A percentile compares a stretch with the other conserved stretches of the same genome.
phyloP scores from a whole-genome alignment of 1,140 invertebrate species.

The Bombus difficillimus region DNA sequence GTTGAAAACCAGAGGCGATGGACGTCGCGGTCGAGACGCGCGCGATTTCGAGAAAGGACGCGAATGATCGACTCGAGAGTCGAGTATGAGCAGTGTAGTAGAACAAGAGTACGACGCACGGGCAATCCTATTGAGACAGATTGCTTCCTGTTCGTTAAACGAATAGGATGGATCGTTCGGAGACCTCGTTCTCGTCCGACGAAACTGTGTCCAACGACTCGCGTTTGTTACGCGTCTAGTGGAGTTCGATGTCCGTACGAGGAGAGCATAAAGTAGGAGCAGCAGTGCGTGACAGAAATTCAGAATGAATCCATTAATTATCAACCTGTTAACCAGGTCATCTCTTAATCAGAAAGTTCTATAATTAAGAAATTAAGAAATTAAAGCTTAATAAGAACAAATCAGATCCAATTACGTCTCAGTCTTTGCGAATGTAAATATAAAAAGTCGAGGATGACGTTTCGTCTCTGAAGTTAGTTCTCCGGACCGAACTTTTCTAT shows the following conservation, averaged over 20 bases:
- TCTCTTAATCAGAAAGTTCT: neutral
- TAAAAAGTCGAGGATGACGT: too few species aligned
- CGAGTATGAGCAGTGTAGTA: neutral
- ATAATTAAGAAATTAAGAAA: neutral
- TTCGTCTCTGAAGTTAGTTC: too few species aligned
- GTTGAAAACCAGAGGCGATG: neutral
- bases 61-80: constrained; percentile 34
- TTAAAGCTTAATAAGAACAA: too few species aligned
- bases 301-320: neutral
- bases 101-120: constrained; percentile 10
- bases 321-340: too few species aligned
- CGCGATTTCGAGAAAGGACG: constrained; percentile 1
- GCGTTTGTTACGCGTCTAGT: neutral
- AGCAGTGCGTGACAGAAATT: neutral
- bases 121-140: constrained; percentile 74
- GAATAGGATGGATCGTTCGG: constrained; percentile 47
- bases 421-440: too few species aligned
- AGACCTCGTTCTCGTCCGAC: constrained; percentile 36
- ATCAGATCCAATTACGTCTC: too few species aligned
- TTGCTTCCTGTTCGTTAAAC: constrained; percentile 75
- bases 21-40: neutral
- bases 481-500: too few species aligned
- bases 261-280: neutral
- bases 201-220: constrained; percentile 16
- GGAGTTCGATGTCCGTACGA: neutral